A percentile compares a stretch with the other conserved stretches of the same genome.
Evolutionary conservation across 1,140 invertebrate genomes (phyloP).

Genomic region (Bombus picipes): DNA sequence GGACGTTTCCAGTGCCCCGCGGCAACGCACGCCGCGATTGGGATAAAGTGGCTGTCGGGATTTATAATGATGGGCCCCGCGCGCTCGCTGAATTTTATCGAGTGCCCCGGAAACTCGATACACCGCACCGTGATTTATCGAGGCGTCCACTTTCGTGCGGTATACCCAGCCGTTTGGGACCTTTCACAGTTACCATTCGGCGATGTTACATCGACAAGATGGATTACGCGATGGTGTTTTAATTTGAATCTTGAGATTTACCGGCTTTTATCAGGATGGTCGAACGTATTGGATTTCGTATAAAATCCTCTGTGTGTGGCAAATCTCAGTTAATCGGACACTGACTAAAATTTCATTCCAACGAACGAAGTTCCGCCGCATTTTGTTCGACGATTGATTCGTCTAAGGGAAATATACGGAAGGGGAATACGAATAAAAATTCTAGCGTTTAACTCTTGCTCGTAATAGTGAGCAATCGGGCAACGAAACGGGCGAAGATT

Average conservation of each 20-base stretch:
- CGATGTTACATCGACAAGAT: not conserved
- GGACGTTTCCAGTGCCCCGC: conserved; percentile 67
- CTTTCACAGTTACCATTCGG: not conserved
- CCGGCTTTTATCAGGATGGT: too few species aligned
- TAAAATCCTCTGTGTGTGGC: too few species aligned
- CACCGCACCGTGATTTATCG: conserved; percentile 58
- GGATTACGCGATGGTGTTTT: not conserved
- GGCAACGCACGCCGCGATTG: conserved; percentile 54
- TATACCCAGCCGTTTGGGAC: not conserved
- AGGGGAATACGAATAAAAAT: too few species aligned
- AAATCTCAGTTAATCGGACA: too few species aligned
- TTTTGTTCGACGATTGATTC: too few species aligned
- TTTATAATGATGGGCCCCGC: conserved; percentile 54
- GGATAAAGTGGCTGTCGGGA: conserved; percentile 69
- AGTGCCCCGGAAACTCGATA: conserved; percentile 52
- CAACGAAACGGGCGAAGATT: not conserved
- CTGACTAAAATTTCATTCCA: too few species aligned
- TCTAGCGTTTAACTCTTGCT: not conserved
- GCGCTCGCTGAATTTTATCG: conserved; percentile 56
- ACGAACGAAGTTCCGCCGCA: rapidly evolving
- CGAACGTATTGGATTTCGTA: too few species aligned
- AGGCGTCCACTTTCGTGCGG: not conserved
- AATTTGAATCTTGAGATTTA: not conserved
- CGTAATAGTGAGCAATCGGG: too few species aligned
- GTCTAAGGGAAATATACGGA: too few species aligned